Evolutionary conservation across 2,113 vertebrate species (phyloP), one percentile per base, ranked within the genome.

Genomic region (Beaufortia kweichowensis): DNA sequence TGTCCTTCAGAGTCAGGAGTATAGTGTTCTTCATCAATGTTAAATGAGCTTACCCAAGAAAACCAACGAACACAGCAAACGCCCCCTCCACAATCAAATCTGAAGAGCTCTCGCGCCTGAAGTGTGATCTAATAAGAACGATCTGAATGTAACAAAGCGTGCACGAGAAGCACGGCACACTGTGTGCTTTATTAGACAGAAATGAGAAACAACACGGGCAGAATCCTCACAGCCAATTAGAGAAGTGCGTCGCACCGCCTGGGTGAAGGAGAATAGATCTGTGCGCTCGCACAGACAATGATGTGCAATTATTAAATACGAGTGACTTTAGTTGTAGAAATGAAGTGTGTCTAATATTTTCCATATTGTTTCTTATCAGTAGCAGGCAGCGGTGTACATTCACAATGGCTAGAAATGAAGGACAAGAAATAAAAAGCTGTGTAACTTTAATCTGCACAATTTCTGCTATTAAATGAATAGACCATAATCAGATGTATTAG

Each of bases 131-230:
- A 69, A 69, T 78, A 70, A 62, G 43, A 56, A 63, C 11, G 57
- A 74, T 33, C 26, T 62, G 39, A 64, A 73, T 39, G 28, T 61
- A 65, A 79, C 39, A 73, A 76, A 33, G 28, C 59, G 1, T 62
- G 60, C 64, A 26, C 69, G 60, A 69, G 59, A 70, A 31, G 43
- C 35, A 59, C 7, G 26, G 19, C 23, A 53, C 73, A 31, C 39
- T 24, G 46, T 53, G 56, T 76, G 39, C 78, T 84, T 48, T 73
- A 78, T 80, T 84, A 80, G 75, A 55, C 24, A 48, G 72, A 65
- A 80, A 73, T 70, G 75, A 78, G 63, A 59, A 57, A 29, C 39
- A 48, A 73, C 61, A 28, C 19, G 17, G 56, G 28, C 55, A 61
- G 24, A 48, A 50, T 60, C 19, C 39, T 24, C 65, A 69, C 17